These are phyloP conservation scores for Chalcosyrphus nemorum DNA, from an alignment of 2,888 invertebrate genomes.

Conservation along the genomic window DNA sequence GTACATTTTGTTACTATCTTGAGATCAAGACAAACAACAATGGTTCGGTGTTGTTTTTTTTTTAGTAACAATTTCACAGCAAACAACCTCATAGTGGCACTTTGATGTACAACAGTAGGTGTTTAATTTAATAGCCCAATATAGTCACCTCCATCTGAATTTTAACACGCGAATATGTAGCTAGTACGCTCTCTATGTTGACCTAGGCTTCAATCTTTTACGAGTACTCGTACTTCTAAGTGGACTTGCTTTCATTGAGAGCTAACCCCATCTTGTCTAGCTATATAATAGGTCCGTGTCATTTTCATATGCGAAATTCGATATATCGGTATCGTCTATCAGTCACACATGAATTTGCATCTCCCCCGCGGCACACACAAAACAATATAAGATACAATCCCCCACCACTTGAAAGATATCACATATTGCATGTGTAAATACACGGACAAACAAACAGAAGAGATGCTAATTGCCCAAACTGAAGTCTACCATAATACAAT, in stretches of 20 bases:
- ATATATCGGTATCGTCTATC: conserved; percentile 30
- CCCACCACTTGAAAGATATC: not conserved
- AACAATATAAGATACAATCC: too few species aligned
- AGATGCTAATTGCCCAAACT: conserved; percentile 53
- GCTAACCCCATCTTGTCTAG: not conserved
- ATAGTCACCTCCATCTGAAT: not conserved
- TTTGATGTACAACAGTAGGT: conserved; percentile 51
- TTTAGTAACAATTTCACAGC: conserved; percentile 42
- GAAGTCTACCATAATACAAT: too few species aligned
- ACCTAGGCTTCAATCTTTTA: conserved; percentile 44
- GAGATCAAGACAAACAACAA: conserved; percentile 54
- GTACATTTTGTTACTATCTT: conserved; percentile 16
- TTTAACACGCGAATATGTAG: not conserved
- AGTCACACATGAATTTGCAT: conserved; percentile 11
- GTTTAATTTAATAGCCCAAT: conserved; percentile 37
- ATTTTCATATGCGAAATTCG: conserved; percentile 1
- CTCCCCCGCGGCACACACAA: conserved; percentile 23
- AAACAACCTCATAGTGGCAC: conserved; percentile 48
- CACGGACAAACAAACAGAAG: conserved; percentile 20
- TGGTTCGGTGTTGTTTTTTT: too few species aligned
- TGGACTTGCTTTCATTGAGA: conserved; percentile 46
- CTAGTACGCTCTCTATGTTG: conserved; percentile 7
- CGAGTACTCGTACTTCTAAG: conserved; percentile 8
- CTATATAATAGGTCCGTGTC: not conserved
- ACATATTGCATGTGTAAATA: conserved; percentile 14